Evolutionary conservation across 2,797 vertebrate species (phyloP).

Genomic region (Esox lucius): DNA sequence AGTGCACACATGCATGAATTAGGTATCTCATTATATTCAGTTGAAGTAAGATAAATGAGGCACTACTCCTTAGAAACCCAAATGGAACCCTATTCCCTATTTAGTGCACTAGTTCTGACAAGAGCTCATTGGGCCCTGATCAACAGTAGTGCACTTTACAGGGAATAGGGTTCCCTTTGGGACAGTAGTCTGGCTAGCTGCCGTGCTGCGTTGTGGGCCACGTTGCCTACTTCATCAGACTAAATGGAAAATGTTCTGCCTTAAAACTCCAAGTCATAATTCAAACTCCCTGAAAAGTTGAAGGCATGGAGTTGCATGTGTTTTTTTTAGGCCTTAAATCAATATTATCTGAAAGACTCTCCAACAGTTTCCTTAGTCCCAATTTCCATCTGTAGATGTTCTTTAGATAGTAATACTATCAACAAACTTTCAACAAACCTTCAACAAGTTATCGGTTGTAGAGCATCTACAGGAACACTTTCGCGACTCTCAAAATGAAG

Average conservation of each 20-base stretch:
- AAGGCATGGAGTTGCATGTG: neutral
- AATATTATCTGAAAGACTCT: slow-evolving; percentile 1
- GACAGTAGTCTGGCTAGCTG: neutral
- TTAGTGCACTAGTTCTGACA: neutral
- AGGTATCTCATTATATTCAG: neutral
- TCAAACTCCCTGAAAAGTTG: neutral
- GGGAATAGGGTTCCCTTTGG: neutral
- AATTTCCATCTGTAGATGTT: no score
- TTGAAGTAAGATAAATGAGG: slow-evolving; percentile 10
- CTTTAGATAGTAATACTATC: no score
- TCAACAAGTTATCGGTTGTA: no score
- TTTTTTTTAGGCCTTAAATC: neutral
- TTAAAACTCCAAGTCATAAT: neutral
- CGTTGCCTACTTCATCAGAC: neutral
- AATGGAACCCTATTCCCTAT: neutral
- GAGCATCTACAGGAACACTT: no score
- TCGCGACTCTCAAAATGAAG: no score
- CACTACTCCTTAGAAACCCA: neutral
- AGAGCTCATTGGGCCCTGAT: neutral
- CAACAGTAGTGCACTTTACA: neutral
- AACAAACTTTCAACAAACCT: no score
- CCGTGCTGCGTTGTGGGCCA: neutral
- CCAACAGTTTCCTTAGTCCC: neutral
- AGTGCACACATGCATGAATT: slow-evolving; percentile 11
- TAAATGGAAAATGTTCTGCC: neutral